A percentile compares a stretch with the other conserved stretches of the same genome.
These are phyloP conservation scores for Naja naja DNA, from an alignment of 2,113 vertebrate genomes.

Conservation along the genomic window DNA sequence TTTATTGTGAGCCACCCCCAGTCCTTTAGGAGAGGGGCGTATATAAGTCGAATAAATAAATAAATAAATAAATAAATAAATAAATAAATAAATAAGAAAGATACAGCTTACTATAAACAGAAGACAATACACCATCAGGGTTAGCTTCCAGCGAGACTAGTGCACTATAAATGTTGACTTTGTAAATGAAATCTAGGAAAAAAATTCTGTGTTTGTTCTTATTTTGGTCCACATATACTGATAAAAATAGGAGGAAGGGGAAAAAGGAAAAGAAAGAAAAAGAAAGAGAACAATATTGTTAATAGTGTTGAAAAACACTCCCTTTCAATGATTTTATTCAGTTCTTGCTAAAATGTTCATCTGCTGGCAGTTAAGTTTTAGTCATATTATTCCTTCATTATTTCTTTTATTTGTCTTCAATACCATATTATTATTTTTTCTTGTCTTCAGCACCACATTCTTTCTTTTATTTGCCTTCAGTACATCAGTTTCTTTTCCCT, in stretches of 20 bases:
- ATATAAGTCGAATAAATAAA: no score
- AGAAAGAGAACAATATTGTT: not conserved
- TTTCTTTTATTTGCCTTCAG: not conserved
- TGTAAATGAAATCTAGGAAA: not conserved
- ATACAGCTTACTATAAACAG: not conserved
- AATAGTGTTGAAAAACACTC: not conserved
- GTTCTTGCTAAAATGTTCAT: not conserved
- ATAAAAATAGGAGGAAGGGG: not conserved
- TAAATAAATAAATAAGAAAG: no score
- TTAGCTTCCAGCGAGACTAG: not conserved
- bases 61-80: no score
- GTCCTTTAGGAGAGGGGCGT: no score
- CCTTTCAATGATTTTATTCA: not conserved
- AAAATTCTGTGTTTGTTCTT: not conserved
- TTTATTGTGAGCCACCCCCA: no score
- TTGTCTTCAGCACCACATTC: not conserved
- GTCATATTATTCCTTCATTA: not conserved
- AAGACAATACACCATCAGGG: not conserved
- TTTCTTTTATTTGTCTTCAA: not conserved
- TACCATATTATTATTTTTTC: not conserved
- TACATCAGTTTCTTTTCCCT: not conserved
- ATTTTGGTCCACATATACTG: conserved; percentile 6
- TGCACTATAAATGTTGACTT: not conserved
- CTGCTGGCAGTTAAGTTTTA: not conserved
- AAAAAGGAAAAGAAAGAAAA: not conserved